These are phyloP conservation scores for Danio kyathit DNA, from an alignment of 2,797 vertebrate genomes.

Conservation along the genomic window DNA sequence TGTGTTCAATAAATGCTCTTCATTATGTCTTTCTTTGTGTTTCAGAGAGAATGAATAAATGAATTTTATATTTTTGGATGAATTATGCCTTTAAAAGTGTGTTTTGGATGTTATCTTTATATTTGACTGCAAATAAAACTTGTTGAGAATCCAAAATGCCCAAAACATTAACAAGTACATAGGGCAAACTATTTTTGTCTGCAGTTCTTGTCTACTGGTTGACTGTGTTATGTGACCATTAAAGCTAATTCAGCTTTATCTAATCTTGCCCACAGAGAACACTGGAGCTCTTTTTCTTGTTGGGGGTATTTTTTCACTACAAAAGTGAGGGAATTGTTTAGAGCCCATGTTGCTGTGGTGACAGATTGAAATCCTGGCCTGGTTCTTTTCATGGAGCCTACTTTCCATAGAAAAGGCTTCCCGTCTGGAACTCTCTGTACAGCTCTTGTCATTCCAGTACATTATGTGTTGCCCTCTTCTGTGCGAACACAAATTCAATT, in stretches of 20 bases:
- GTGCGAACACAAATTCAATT: constrained; percentile 34
- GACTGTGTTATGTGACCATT: constrained; percentile 64
- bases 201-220: constrained; percentile 59
- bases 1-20: no score
- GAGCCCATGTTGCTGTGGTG: constrained; percentile 63
- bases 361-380: constrained; percentile 56
- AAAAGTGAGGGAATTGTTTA: constrained; percentile 57
- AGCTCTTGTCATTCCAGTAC: constrained; percentile 31
- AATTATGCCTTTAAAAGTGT: no score
- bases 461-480: constrained; percentile 25
- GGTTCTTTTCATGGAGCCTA: constrained; percentile 52
- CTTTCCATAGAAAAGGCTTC: constrained; percentile 33
- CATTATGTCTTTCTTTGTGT: no score
- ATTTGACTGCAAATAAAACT: no score
- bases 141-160: no score
- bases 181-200: no score
- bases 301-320: constrained; percentile 58
- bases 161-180: no score
- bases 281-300: constrained; percentile 48
- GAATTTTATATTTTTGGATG: no score
- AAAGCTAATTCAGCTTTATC: constrained; percentile 62
- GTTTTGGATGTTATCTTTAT: no score
- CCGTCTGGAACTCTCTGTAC: constrained; percentile 4
- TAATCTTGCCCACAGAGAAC: constrained; percentile 63
- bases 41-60: no score